A percentile compares a stretch with the other conserved stretches of the same genome.
phyloP scores from a whole-genome alignment of 2,888 invertebrate genomes.

The Ophion slaviceki region DNA sequence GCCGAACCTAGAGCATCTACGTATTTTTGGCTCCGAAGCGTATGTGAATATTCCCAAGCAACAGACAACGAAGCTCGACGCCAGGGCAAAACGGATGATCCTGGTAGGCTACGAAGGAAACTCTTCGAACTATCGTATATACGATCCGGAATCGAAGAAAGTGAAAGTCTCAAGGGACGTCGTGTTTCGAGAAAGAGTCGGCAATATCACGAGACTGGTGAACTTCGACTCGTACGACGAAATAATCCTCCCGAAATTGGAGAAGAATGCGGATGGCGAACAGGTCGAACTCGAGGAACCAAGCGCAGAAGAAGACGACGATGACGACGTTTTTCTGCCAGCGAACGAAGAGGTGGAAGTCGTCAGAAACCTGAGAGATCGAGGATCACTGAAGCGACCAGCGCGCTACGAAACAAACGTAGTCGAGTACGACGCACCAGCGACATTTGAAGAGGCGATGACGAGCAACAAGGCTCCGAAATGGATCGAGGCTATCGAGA shows the following conservation, averaged over 20 bases:
- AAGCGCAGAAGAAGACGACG: too few relatives aligned
- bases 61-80: neutral
- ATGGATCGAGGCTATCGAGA: conserved; percentile 56
- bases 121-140: neutral
- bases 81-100: neutral
- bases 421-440: conserved; percentile 30
- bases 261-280: too few relatives aligned
- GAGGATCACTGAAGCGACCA: neutral
- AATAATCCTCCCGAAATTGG: neutral
- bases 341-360: conserved; percentile 9
- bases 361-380: conserved; percentile 9
- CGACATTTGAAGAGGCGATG: conserved; percentile 52
- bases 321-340: conserved; percentile 30
- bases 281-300: too few relatives aligned
- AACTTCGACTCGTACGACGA: neutral
- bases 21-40: neutral
- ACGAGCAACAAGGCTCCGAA: conserved; percentile 19
- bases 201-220: neutral
- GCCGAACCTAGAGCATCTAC: neutral
- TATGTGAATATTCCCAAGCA: neutral
- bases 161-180: conserved; percentile 12
- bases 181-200: neutral
- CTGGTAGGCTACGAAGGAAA: neutral
- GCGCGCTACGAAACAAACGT: conserved; percentile 14
- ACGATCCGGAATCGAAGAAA: neutral